Evolutionary conservation across 30 jellyfish, hydroid and myxozoan species (phyloP).

Genomic region (Hydractinia echinata): DNA sequence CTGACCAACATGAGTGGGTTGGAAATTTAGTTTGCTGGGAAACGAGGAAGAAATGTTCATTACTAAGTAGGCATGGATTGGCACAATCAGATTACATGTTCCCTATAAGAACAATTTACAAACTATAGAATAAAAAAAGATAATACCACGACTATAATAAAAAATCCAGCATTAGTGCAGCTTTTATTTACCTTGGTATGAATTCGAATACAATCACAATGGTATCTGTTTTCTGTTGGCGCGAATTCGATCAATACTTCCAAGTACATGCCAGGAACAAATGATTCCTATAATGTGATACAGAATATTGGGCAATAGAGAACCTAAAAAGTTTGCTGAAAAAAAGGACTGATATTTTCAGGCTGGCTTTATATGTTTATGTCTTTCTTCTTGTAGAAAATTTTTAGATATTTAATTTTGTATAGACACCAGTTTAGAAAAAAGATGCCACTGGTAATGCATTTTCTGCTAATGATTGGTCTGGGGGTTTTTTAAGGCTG

Average conservation of each 20-base stretch:
- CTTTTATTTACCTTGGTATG: conserved; percentile 43
- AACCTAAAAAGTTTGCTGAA: too few relatives aligned
- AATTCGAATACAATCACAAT: conserved; percentile 65
- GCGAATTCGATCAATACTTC: conserved; percentile 61
- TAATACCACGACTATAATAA: neutral
- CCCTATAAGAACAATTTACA: conserved; percentile 30
- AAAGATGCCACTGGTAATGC: too few relatives aligned
- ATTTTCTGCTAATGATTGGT: too few relatives aligned
- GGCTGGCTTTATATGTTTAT: too few relatives aligned
- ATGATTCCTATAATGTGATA: conserved; percentile 44
- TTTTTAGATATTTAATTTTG: too few relatives aligned
- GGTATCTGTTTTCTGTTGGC: conserved; percentile 55
- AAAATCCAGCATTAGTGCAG: neutral
- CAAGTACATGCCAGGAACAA: conserved; percentile 83
- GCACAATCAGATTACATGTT: conserved; percentile 66
- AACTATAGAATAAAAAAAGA: neutral
- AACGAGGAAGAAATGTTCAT: conserved; percentile 47
- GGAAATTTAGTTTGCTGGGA: conserved; percentile 54
- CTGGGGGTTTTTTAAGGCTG: too few relatives aligned
- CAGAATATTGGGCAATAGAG: too few relatives aligned
- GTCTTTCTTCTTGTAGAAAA: too few relatives aligned
- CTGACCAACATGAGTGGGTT: conserved; percentile 72
- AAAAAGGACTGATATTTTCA: too few relatives aligned
- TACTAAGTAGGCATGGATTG: conserved; percentile 88
- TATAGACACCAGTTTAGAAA: too few relatives aligned